Base-by-base conservation (phyloP, 1,140 invertebrate species). In the Formica selysi region DNA sequence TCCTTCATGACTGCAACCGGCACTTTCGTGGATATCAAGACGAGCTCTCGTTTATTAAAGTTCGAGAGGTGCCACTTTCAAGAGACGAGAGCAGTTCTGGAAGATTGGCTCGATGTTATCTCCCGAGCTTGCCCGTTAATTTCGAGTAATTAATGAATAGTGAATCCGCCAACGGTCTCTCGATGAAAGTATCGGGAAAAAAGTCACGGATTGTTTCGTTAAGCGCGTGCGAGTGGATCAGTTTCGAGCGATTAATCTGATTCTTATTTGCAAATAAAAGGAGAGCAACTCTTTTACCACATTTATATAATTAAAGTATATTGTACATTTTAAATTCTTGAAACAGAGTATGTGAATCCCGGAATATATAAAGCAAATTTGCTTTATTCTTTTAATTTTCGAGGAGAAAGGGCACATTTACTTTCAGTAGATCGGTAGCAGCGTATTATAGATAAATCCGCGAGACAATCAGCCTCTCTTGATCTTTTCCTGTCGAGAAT, bases 161-260 rank as follows among this genome's bases (percentile, higher is more conserved):
- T 78, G 54, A 51, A 62, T 86, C 44, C 54, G 48, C 11, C 11
- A 64, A n/a, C 61, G 36, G 59, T 38, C 16, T 4, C 48, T 54
- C 80, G 32, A 19, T n/a, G 81, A 86, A 85, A 76, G 44, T 54
- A 54, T 59, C 54, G 29, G 48, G 57, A 36, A 61, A 76, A 13
- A 57, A 67, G 74, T 76, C 74, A 44, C 57, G 48, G n/a, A 81
- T 86, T 88, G 61, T 87, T 73, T n/a, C 4, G 13, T 51, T 10
- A 32, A 61, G 16, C 44, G 19, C 19, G 62, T 26, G 4, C 26
- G 26, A 81, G 41, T 61, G 10, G 57, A 51, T 85, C 86, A 76
- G 36, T 41, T 89, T 36, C n/a, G 48, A 41, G 76, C 65, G 85
- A 89, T 89, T 89, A 89, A 89, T 76, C 65, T 54, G 59, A n/a